Base-by-base conservation (phyloP, 1,140 invertebrate species). In the Anastatus disparis region DNA sequence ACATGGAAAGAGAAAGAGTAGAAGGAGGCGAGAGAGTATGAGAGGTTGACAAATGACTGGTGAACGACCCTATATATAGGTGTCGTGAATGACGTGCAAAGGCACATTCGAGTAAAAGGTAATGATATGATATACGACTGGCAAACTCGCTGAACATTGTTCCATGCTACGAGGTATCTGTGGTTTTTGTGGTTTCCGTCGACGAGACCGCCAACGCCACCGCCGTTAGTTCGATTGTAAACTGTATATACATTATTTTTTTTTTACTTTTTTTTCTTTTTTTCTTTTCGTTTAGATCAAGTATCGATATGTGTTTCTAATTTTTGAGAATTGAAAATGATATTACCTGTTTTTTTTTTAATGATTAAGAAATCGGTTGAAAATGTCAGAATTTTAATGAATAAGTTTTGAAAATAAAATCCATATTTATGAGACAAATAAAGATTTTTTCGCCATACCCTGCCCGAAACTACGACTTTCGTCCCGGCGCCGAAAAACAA, bases 121-220 rank as follows among this genome's bases (percentile, higher is more conserved):
- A 86, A 86, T 84, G 81, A 84, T 85, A 84, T 84, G 84, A 86
- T 85, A 75, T 76, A 76, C 73, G 75, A 77, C 85, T 84, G 78
- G 75, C 76, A n/a, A n/a, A n/a, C 80, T 79, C 82, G 48, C 40
- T 35, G 44, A 78, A 78, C 77, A 79, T 80, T 76, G 79, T 81
- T 83, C n/a, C n/a, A n/a, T n/a, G n/a, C n/a, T n/a, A n/a, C 78
- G 78, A 76, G 75, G 81, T 80, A 84, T 78, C 77, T 85, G 82
- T 73, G 83, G 83, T 85, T 84, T n/a, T 85, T 85, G 84, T 58
- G 84, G 84, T 85, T 85, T 85, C 78, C 82, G 81, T 78, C 76
- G 73, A 4, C 24, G 50, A 1, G 24, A 20, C 31, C 65, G 61
- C 70, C 52, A n/a, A 29, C 27, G 38, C 40, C 64, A 24, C 40